Evolutionary conservation across 2,113 vertebrate genomes (phyloP), one percentile per base, ranked within the genome.

Genomic region (Spermophilus dauricus): DNA sequence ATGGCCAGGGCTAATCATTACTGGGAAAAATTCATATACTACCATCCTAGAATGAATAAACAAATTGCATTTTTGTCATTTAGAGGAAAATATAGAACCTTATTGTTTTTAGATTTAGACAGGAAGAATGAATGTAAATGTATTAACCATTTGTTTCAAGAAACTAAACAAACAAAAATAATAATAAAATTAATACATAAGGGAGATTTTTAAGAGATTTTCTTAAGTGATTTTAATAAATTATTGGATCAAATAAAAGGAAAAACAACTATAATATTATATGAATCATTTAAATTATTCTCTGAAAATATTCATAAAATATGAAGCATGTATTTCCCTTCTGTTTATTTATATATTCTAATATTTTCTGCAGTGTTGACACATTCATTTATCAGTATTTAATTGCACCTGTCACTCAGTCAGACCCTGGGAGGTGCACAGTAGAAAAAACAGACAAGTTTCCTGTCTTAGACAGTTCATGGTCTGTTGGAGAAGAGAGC

Each of bases 231-330:
- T 8, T n/a, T 82, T 70, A 89, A 67, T 8, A 63, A 61, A n/a
- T 56, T 69, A 65, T 32, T 92, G 53, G 77, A 81, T 30, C 45
- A 65, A 82, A 77, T 76, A 20, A 89, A 77, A 92, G 45, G 4
- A n/a, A 75, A 95, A 34, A 32, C 32, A 58, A 7, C 0, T 56
- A 75, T 42, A 34, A 11, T 56, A 80, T 69, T 70, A 75, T 67
- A 82, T 16, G 67, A 70, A 58, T 58, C 3, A 86, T 34, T 85
- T 87, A 82, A 81, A 17, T 22, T 26, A 42, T 72, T 89, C 17
- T 86, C 53, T 90, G 63, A 94, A 91, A 86, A 76, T 20, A 51
- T 9, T 3, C 45, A 24, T 45, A 78, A 82, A 94, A 82, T 82
- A 72, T 63, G 53, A 58, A 3, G n/a, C 37, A 45, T 20, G 5